Evolutionary conservation across 2,888 invertebrate species (phyloP).

Genomic region (Drosophila quinaria): DNA sequence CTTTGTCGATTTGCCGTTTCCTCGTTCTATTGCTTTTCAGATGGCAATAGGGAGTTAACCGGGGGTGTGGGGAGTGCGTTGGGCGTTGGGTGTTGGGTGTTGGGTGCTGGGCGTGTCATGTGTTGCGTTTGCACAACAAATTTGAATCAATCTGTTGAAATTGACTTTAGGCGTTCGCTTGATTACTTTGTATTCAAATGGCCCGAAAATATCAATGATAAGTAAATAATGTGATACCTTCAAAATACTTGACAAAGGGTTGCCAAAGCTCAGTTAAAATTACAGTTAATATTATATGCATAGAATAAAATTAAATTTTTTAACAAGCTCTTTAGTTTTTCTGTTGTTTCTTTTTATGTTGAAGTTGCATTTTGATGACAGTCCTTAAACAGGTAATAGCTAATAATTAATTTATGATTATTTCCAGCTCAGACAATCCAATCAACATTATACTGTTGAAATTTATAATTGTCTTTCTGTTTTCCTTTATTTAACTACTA

Average conservation of each 20-base stretch:
- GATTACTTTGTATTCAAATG: conserved; percentile 66
- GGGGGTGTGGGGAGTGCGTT: not conserved
- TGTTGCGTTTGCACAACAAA: conserved; percentile 69
- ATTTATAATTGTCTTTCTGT: not conserved
- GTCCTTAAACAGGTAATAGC: not conserved
- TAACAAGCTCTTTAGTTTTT: not conserved
- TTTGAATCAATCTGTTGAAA: conserved; percentile 82
- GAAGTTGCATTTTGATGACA: not conserved
- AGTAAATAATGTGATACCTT: conserved; percentile 2
- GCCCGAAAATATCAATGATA: conserved; percentile 25
- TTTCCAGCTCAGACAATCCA: not conserved
- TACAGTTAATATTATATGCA: too few relatives aligned
- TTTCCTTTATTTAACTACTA: not conserved
- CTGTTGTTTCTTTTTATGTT: not conserved
- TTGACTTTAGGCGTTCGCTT: conserved; percentile 76
- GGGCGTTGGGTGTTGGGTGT: too few relatives aligned
- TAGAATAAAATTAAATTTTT: too few relatives aligned
- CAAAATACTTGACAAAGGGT: not conserved
- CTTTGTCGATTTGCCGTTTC: conserved; percentile 6
- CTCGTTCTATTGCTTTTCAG: conserved; percentile 2
- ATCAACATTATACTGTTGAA: too few relatives aligned
- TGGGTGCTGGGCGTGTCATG: conserved; percentile 43
- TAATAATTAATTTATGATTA: not conserved
- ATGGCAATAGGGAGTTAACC: not conserved
- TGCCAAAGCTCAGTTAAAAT: not conserved